A percentile compares a stretch with the other conserved stretches of the same genome.
These are phyloP conservation scores for Eulemur coronatus DNA, from an alignment of 2,797 vertebrate species.

Conservation along the genomic window DNA sequence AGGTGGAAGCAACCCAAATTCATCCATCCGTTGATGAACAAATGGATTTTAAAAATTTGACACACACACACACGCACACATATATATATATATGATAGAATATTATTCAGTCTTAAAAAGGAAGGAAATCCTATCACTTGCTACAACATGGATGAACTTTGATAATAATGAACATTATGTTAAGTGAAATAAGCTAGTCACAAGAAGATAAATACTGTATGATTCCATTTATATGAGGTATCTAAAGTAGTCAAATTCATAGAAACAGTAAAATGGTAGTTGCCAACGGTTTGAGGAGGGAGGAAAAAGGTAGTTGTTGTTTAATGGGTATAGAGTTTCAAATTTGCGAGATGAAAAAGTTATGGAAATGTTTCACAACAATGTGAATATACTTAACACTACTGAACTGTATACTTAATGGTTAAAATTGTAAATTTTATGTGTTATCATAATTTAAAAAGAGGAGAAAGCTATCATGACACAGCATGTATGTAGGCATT, in stretches of 20 bases:
- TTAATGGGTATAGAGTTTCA: background rate
- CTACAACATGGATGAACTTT: background rate
- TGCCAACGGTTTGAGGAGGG: background rate
- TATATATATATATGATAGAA: background rate
- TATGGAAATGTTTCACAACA: conserved; percentile 25
- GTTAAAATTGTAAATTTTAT: background rate
- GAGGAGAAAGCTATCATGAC: background rate
- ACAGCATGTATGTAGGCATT: background rate
- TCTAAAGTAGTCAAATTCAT: background rate
- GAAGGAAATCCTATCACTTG: background rate
- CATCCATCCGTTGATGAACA: background rate
- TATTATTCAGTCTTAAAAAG: background rate
- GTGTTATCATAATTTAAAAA: background rate
- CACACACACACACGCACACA: background rate
- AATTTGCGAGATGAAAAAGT: conserved; percentile 7
- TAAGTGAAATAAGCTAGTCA: conserved; percentile 11
- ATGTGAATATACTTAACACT: background rate
- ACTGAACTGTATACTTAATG: background rate
- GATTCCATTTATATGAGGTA: background rate
- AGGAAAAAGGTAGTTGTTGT: background rate
- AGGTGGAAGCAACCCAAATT: background rate
- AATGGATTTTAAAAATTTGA: background rate
- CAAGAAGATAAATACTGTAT: background rate
- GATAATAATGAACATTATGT: background rate
- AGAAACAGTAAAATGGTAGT: background rate